phyloP scores from a whole-genome alignment of 2,888 invertebrate species.

The Ichneumoninae sp. region DNA sequence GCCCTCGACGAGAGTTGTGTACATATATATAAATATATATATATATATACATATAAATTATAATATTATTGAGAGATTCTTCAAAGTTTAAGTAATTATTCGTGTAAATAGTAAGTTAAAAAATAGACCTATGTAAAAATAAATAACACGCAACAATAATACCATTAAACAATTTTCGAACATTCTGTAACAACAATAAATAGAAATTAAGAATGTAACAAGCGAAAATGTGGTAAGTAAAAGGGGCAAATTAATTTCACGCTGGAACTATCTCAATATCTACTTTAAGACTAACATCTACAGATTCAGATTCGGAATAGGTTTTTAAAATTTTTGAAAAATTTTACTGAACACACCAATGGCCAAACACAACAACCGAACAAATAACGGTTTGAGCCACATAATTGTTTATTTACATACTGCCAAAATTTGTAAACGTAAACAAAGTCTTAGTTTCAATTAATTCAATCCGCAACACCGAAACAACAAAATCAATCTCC shows the following conservation, averaged over 20 bases:
- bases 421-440: neutral
- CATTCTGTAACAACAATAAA: slow-evolving; percentile 53
- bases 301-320: neutral
- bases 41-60: slow-evolving; percentile 44
- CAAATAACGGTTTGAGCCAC: neutral
- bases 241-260: slow-evolving; percentile 28
- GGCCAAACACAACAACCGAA: neutral
- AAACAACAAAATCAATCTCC: neutral
- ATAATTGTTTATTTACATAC: neutral
- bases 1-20: slow-evolving; percentile 45
- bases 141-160: slow-evolving; percentile 43
- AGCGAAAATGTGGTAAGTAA: slow-evolving; percentile 58
- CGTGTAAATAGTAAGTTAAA: slow-evolving; percentile 63
- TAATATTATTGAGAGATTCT: slow-evolving; percentile 51
- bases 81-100: slow-evolving; percentile 51
- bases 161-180: slow-evolving; percentile 37
- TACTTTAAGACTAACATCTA: slow-evolving; percentile 2
- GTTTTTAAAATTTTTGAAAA: neutral
- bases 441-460: neutral
- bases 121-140: slow-evolving; percentile 31
- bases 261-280: slow-evolving; percentile 21
- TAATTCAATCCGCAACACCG: neutral
- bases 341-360: slow-evolving; percentile 9
- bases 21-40: slow-evolving; percentile 61
- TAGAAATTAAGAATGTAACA: slow-evolving; percentile 42